Base-by-base conservation (phyloP, 2,888 invertebrate species). In the Pseudanteris insignis region DNA sequence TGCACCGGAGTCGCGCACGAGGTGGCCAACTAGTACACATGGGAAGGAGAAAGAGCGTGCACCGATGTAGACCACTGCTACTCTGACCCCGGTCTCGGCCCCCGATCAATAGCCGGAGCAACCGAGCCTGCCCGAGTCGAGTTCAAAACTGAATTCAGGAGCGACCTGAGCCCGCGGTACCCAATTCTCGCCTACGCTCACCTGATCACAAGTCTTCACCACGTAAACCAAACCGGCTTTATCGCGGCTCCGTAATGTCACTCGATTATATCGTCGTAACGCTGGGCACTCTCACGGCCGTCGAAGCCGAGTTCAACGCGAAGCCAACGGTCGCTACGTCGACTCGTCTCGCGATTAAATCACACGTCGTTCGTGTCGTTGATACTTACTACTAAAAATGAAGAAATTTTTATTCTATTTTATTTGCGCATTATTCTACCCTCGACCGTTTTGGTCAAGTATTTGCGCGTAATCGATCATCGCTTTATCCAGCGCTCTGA, bases 51-150 rank as follows among this genome's bases (percentile, higher is more conserved):
- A 40, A 59, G 38, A 58, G 67, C 66, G 67, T 70, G 70, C 67
- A 72, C 70, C 70, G 67, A 74, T 75, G 75, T 76, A 77, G 76
- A 74, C 76, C 76, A 74, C 75, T 73, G 74, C 72, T 72, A 72
- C 72, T 74, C 74, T 78, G 78, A 78, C 77, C 77, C 78, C 78
- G 77, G 73, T 77, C 76, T 76, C 75, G 73, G 75, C 72, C 74
- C 78, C 78, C 77, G 78, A 78, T 78, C 78, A 78, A 78, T 75
- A 77, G 70, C 72, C 76, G 76, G 77, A 73, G 8, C 21, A 62
- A 64, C 64, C 70, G 71, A 73, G 73, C 73, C 72, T 70, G 71
- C 67, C 69, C 70, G 73, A 72, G 71, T 70, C 65, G 72, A 70
- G 70, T 64, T 37, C 44, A 44, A 72, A 71, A 70, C 70, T 65